Conservation (phyloP, 2,113 vertebrate species). For the Dasyornis broadbenti region DNA sequence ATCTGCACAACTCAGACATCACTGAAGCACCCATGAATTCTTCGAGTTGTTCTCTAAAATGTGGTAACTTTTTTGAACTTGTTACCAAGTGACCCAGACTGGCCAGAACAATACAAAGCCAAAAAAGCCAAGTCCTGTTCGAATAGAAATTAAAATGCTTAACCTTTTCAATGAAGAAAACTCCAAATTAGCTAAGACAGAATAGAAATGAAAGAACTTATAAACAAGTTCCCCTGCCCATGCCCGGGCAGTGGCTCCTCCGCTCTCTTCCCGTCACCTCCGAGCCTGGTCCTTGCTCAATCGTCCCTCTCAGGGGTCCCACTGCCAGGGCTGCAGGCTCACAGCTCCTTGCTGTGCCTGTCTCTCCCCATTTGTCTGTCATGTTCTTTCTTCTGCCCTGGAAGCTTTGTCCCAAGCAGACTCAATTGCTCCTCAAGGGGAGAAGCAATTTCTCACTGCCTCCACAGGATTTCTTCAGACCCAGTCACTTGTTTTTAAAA, state of each 20-base stretch:
- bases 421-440: constrained; percentile 34
- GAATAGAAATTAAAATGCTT: background rate
- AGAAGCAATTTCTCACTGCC: constrained; percentile 31
- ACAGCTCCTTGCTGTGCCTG: background rate
- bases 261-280: background rate
- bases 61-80: background rate
- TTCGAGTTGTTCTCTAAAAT: background rate
- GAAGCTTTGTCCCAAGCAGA: background rate
- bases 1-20: background rate
- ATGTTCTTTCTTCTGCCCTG: constrained; percentile 32
- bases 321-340: background rate
- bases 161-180: background rate
- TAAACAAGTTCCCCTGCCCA: background rate
- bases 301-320: background rate
- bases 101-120: background rate
- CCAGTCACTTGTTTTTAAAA: background rate
- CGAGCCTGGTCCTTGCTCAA: constrained; percentile 2
- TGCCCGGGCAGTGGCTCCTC: background rate
- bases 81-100: background rate
- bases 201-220: background rate
- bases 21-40: background rate
- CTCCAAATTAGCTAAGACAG: background rate
- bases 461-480: constrained; percentile 32
- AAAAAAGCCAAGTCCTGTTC: background rate
- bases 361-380: background rate